Evolutionary conservation across 2,797 vertebrate genomes (phyloP).

Genomic region (Austrolebias charrua): DNA sequence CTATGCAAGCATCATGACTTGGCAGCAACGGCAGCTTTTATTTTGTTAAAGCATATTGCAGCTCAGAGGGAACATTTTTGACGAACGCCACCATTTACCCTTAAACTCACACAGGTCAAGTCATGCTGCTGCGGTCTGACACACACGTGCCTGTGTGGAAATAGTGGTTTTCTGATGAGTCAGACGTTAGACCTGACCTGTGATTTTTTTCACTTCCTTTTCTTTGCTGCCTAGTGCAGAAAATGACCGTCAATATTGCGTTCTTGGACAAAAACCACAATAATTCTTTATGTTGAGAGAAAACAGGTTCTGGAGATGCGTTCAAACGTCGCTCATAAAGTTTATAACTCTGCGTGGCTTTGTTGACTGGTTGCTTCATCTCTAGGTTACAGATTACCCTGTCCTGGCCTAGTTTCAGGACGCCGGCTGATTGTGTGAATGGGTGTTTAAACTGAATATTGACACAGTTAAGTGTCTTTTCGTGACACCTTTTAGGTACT

Average conservation of each 20-base stretch:
- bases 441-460: constrained; percentile 16
- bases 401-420: constrained; percentile 46
- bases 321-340: not conserved
- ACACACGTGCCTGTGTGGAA: constrained; percentile 30
- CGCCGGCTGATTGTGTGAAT: constrained; percentile 16
- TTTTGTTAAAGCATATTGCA: constrained; percentile 3
- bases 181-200: constrained; percentile 29
- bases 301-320: not conserved
- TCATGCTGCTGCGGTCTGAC: constrained; percentile 22
- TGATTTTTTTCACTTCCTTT: constrained; percentile 45
- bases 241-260: not conserved
- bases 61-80: constrained; percentile 28
- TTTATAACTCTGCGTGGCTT: not conserved
- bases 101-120: not conserved
- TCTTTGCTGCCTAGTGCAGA: not conserved
- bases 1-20: no score
- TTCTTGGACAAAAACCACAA: not conserved
- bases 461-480: not conserved
- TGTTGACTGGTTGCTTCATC: constrained; percentile 44
- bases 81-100: constrained; percentile 4
- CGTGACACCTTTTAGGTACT: not conserved
- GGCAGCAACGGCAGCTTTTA: not conserved
- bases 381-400: constrained; percentile 53
- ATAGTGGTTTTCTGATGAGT: constrained; percentile 47
- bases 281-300: not conserved